These are phyloP conservation scores for Gastrophryne carolinensis DNA, from an alignment of 2,797 vertebrate species.

Conservation along the genomic window DNA sequence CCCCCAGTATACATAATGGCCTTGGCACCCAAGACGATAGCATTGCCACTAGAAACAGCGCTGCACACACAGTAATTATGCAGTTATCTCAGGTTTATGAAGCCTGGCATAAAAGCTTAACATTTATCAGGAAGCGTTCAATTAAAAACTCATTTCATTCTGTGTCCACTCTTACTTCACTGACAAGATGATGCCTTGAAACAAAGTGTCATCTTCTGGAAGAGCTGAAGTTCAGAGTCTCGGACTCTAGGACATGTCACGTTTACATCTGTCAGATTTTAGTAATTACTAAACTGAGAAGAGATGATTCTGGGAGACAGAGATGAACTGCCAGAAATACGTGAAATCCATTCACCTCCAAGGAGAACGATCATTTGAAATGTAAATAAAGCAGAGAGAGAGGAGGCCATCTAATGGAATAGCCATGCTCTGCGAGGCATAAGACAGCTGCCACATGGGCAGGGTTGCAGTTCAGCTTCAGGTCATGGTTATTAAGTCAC, in stretches of 20 bases:
- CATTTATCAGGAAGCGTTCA: not conserved
- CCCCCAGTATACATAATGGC: no score
- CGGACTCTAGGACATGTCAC: not conserved
- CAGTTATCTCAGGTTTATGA: no score
- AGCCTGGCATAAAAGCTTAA: not conserved
- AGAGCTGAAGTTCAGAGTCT: not conserved
- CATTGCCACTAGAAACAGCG: no score
- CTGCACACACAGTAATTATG: no score
- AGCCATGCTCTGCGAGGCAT: not conserved
- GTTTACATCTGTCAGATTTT: constrained; percentile 13
- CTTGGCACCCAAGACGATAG: no score
- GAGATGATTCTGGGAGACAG: constrained; percentile 30
- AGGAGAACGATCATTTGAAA: not conserved
- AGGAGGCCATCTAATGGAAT: not conserved
- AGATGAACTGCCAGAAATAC: not conserved
- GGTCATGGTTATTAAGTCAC: no score
- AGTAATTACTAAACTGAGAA: constrained; percentile 11
- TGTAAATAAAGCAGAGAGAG: not conserved
- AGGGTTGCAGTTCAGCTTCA: no score
- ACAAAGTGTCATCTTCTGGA: not conserved
- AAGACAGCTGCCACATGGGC: no score
- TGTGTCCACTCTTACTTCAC: not conserved
- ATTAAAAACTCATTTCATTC: not conserved
- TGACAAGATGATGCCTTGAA: not conserved
- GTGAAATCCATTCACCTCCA: not conserved